phyloP scores from a whole-genome alignment of 2,797 vertebrate genomes.

The Fundulus diaphanus region DNA sequence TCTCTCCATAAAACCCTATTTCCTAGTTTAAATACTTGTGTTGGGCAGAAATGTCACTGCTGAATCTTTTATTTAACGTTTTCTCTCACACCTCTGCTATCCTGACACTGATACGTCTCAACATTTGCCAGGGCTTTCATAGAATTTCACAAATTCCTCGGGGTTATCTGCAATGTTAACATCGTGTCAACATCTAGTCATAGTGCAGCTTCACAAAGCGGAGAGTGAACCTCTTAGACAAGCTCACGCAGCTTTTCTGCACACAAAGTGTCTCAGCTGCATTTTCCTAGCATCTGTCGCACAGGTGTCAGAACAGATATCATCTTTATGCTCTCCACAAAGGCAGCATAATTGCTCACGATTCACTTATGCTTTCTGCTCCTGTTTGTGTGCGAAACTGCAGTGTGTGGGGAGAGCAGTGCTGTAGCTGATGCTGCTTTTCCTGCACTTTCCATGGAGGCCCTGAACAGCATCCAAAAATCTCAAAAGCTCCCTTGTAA shows the following conservation, averaged over 20 bases:
- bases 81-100: background rate
- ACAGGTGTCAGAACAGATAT: conserved; percentile 7
- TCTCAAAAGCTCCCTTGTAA: background rate
- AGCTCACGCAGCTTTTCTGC: background rate
- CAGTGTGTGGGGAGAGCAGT: background rate
- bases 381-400: background rate
- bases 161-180: background rate
- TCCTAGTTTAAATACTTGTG: background rate
- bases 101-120: background rate
- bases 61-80: background rate
- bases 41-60: background rate
- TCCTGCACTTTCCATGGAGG: background rate
- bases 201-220: background rate
- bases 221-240: background rate
- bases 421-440: background rate
- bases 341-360: conserved; percentile 1
- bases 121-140: background rate
- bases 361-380: background rate
- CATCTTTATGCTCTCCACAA: background rate
- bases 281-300: background rate
- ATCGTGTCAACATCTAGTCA: background rate
- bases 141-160: background rate
- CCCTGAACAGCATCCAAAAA: background rate
- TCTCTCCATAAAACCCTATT: background rate
- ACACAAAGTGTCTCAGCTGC: background rate